Evolutionary conservation across 92 coral and sea anemone species (phyloP), one percentile per base, ranked within the genome.

Genomic region (Isaurus tuberculatus): DNA sequence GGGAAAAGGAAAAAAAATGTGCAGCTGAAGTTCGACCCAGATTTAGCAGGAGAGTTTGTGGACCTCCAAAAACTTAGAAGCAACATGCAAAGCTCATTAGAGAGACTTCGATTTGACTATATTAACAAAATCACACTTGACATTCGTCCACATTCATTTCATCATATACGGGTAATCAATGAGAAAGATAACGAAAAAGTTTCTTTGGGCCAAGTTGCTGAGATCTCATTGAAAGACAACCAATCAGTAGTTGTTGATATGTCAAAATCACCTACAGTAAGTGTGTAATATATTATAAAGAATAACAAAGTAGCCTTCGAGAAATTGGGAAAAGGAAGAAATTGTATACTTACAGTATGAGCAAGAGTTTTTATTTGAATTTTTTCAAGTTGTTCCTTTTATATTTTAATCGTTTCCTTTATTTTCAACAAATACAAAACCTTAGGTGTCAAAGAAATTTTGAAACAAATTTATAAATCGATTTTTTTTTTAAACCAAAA

Each of bases 21-120:
- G 14, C 65, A 57, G 29, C 79, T 89, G 13, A 80, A 86, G 8
- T 90, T 90, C 74, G 97, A 96, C 32, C 87, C 92, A 65, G 98
- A 94, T 40, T 64, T 96, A 32, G 99, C 98, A n/a, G 97, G 90
- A 11, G 97, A 95, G 2, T 82, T 96, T 58, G 98, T 96, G 23
- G 97, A 96, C 70, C 87, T 96, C 60, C 91, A 86, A 7, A 96
- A 94, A 85, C 73, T 94, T 67, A 92, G 84, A 80, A 64, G 72
- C 40, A 85, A 69, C 84, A 96, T 96, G 99, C 92, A 92, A 48
- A 89, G 75, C 58, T 83, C 92, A 61, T 91, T 96, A 46, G 88
- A 90, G 67, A 94, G 84, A 82, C 97, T 96, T 14, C 83, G 90
- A 36, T 91, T 92, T 19, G 99, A 96, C 27, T 94, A 86, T 44